Evolutionary conservation across 2,797 vertebrate species (phyloP).

Genomic region (Enteromius argenteus): DNA sequence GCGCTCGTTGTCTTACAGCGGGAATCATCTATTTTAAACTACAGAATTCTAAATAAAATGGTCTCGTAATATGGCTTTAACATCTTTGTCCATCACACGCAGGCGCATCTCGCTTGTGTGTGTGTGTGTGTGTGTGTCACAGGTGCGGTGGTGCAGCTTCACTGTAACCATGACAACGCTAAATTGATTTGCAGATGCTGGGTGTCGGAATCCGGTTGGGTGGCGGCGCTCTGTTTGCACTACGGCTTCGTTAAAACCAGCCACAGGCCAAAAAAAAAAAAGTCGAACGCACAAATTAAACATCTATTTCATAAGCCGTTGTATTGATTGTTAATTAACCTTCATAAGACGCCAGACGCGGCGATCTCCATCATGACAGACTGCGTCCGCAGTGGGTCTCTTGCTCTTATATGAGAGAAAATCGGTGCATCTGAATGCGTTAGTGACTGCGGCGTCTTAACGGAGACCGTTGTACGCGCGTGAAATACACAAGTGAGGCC

Average conservation of each 20-base stretch:
- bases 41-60: neutral
- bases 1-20: neutral
- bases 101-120: conserved; percentile 50
- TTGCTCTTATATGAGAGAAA: neutral
- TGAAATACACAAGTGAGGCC: conserved; percentile 53
- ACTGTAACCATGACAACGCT: conserved; percentile 85
- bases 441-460: conserved; percentile 49
- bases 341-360: neutral
- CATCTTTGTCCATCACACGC: conserved; percentile 23
- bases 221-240: conserved; percentile 63
- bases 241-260: conserved; percentile 28
- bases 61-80: conserved; percentile 12
- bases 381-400: conserved; percentile 5
- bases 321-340: conserved; percentile 11
- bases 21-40: neutral
- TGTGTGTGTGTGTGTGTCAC: conserved; percentile 71
- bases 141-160: conserved; percentile 78
- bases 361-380: neutral
- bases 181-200: conserved; percentile 78
- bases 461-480: conserved; percentile 44
- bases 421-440: conserved; percentile 42
- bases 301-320: neutral
- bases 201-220: conserved; percentile 78
- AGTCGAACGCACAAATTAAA: neutral
- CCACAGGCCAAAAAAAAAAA: conserved; percentile 26